Conservation (phyloP, 2,888 invertebrate species). For the Nemotelus nigrinus region DNA sequence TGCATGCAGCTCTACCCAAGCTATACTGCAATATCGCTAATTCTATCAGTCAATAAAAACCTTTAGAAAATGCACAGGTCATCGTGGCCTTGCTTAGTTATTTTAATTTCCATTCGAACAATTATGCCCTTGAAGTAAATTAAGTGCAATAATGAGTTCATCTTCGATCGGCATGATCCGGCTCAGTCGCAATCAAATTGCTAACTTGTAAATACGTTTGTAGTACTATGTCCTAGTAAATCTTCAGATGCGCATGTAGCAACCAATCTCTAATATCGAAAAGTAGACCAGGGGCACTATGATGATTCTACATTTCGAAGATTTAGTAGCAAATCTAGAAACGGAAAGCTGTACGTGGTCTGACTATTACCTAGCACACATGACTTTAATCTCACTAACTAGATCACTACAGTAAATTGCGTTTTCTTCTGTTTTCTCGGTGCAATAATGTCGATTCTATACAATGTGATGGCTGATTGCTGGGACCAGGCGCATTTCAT, state of each 20-base stretch:
- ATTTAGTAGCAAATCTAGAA: not conserved
- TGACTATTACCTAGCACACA: no score
- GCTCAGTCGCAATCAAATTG: not conserved
- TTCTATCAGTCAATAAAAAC: not conserved
- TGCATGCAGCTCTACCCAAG: no score
- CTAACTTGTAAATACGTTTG: conserved; percentile 10
- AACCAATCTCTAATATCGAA: conserved; percentile 6
- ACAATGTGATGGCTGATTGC: not conserved
- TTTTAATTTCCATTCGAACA: conserved; percentile 28
- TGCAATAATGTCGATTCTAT: conserved; percentile 13
- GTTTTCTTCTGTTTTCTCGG: not conserved
- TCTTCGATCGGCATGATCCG: conserved; percentile 38
- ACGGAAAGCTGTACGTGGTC: not conserved
- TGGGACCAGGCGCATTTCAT: conserved; percentile 50
- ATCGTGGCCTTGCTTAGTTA: conserved; percentile 18
- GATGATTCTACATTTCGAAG: conserved; percentile 13
- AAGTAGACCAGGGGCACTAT: conserved; percentile 27
- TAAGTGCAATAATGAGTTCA: conserved; percentile 33
- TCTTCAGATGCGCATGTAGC: conserved; percentile 22
- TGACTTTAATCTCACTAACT: no score
- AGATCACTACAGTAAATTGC: no score
- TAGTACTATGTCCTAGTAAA: not conserved
- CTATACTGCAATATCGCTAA: not conserved
- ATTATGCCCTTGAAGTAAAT: conserved; percentile 35
- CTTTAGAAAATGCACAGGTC: conserved; percentile 3